Evolutionary conservation across 2,888 invertebrate species (phyloP).

Genomic region (Drosophila pegasa): DNA sequence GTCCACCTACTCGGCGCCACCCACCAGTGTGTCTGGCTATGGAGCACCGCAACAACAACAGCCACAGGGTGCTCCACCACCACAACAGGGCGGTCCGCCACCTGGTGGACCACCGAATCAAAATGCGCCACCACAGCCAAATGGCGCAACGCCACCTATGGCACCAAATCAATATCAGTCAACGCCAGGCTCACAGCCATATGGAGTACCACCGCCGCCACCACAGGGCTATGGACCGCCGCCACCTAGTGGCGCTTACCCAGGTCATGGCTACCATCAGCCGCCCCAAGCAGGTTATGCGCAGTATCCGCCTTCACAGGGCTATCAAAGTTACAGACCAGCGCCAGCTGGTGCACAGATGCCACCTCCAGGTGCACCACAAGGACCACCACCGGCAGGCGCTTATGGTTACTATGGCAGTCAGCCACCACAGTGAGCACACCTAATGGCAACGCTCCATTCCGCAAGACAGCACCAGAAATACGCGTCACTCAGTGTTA

Average conservation of each 20-base stretch:
- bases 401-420: slow-evolving; percentile 93
- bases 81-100: slow-evolving; percentile 73
- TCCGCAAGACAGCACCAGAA: slow-evolving; percentile 9
- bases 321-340: slow-evolving; percentile 88
- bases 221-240: slow-evolving; percentile 83
- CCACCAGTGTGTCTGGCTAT: slow-evolving; percentile 76
- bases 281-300: slow-evolving; percentile 86
- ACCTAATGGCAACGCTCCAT: neutral
- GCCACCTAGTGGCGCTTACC: slow-evolving; percentile 85
- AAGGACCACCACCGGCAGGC: slow-evolving; percentile 87
- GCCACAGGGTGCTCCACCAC: slow-evolving; percentile 58
- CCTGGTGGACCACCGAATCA: slow-evolving; percentile 82
- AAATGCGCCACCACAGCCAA: slow-evolving; percentile 80
- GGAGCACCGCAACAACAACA: slow-evolving; percentile 69
- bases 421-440: slow-evolving; percentile 88
- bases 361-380: slow-evolving; percentile 85
- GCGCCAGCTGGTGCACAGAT: slow-evolving; percentile 85
- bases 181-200: slow-evolving; percentile 83
- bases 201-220: slow-evolving; percentile 82
- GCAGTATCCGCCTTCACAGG: slow-evolving; percentile 88
- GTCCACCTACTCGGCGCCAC: slow-evolving; percentile 83
- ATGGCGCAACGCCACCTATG: slow-evolving; percentile 83
- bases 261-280: slow-evolving; percentile 86
- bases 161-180: slow-evolving; percentile 84
- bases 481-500: slow-evolving; percentile 13